Evolutionary conservation across 2,113 vertebrate genomes (phyloP), one percentile per base, ranked within the genome.

Genomic region (Gadus macrocephalus): DNA sequence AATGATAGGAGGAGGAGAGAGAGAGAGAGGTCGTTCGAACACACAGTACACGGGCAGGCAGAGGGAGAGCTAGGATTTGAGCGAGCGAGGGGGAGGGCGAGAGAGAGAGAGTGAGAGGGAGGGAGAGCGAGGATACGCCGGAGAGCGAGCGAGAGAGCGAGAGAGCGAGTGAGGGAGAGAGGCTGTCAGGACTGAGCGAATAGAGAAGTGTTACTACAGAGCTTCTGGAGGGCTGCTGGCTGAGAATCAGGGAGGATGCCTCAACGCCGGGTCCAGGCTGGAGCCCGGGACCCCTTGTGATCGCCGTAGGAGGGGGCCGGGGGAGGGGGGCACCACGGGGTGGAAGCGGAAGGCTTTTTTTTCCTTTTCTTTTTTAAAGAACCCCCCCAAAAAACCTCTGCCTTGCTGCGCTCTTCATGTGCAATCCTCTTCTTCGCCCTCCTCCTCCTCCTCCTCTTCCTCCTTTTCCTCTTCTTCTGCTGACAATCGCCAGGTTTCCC

Each of bases 151-250:
- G 14, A 12, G 55, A 1, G 55, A 56, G 55, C 64, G 60, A 62
- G 63, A 59, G 73, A 66, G 74, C 61, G 25, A 25, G 31, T 0
- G 81, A 86, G 84, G 85, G 78, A 81, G 79, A 80, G 79, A 86
- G 81, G 74, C 78, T 73, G 85, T 81, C 66, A 74, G 81, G 81
- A 80, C 83, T 28, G 70, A 86, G 78, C 68, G 71, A 88, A 88
- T 53, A 85, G 85, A 89, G 55, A 58, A 91, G 91, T 91, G 90
- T 91, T 92, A 92, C 90, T 91, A 91, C 86, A 85, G 85, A 77
- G 84, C 88, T 86, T 78, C 70, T 72, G 49, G 42, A 25, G 68
- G 86, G 85, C 79, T 83, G 80, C 76, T 72, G 77, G 76, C 74
- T 76, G 82, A 76, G 84, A 78, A 76, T 69, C 42, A 70, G 84